phyloP scores from a whole-genome alignment of 2,888 invertebrate genomes.

The Balanococcus diminutus region DNA sequence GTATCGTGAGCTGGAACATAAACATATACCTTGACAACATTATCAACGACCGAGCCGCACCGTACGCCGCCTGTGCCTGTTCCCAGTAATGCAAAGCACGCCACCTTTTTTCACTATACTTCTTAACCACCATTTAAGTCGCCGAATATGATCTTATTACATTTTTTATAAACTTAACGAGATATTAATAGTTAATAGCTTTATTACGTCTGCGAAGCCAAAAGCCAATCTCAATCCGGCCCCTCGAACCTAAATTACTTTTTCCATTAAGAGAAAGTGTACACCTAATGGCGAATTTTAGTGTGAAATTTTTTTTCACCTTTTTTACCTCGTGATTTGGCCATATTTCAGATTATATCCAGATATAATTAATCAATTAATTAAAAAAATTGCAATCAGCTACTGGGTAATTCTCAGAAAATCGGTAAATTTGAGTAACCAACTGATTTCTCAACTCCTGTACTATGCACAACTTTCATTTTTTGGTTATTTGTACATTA shows the following conservation, averaged over 20 bases:
- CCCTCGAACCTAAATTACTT: constrained; percentile 44
- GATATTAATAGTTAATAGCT: constrained; percentile 54
- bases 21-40: constrained; percentile 55
- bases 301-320: neutral
- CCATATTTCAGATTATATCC: neutral
- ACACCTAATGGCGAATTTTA: neutral
- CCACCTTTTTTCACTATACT: constrained; percentile 45
- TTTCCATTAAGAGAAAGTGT: constrained; percentile 43
- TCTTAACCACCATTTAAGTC: constrained; percentile 50
- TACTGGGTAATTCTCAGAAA: too few relatives aligned
- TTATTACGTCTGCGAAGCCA: constrained; percentile 30
- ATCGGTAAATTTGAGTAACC: too few relatives aligned
- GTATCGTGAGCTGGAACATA: constrained; percentile 55
- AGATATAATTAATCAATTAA: neutral
- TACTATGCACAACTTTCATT: too few relatives aligned
- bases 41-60: constrained; percentile 54
- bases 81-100: constrained; percentile 49
- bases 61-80: neutral
- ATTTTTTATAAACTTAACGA: constrained; percentile 55
- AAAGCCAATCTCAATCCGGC: constrained; percentile 36
- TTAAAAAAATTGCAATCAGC: neutral
- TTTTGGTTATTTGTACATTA: too few relatives aligned
- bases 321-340: too few relatives aligned
- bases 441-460: too few relatives aligned
- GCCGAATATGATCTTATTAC: constrained; percentile 54